These are phyloP conservation scores for Leptinotarsa undecemlineata DNA, from an alignment of 1,140 invertebrate genomes.

Conservation along the genomic window DNA sequence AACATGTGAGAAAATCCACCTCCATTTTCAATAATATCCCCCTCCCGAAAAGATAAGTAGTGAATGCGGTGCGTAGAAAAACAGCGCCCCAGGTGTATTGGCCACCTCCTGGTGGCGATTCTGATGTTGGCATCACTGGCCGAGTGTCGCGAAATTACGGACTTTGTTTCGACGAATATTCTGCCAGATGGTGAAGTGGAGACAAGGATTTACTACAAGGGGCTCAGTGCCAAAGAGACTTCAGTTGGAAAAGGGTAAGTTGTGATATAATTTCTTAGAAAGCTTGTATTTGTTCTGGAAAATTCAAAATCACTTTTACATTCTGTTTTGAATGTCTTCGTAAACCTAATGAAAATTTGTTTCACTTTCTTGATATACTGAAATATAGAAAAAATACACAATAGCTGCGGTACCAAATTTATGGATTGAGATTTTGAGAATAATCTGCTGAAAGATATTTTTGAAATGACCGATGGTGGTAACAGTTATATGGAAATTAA, in stretches of 20 bases:
- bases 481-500: too few species aligned
- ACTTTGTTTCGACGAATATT: constrained; percentile 64
- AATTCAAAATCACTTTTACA: too few species aligned
- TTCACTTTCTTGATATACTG: too few species aligned
- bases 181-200: constrained; percentile 68
- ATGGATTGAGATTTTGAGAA: too few species aligned
- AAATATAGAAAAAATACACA: too few species aligned
- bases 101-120: constrained; percentile 43
- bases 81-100: constrained; percentile 38
- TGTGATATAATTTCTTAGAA: not conserved
- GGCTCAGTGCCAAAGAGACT: constrained; percentile 67
- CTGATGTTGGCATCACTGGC: constrained; percentile 17
- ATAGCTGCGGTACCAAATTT: too few species aligned
- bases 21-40: not conserved
- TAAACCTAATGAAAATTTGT: too few species aligned
- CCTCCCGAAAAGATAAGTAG: constrained; percentile 1
- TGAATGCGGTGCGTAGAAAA: constrained; percentile 39
- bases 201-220: constrained; percentile 63
- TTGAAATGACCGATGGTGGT: too few species aligned
- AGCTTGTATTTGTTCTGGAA: too few species aligned
- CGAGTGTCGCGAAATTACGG: constrained; percentile 50
- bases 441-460: too few species aligned
- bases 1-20: not conserved
- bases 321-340: too few species aligned
- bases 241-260: constrained; percentile 61